A percentile compares a stretch with the other conserved stretches of the same genome.
These are phyloP conservation scores for Orchesellides sinensis DNA, from an alignment of 2,888 invertebrate species.

Conservation along the genomic window DNA sequence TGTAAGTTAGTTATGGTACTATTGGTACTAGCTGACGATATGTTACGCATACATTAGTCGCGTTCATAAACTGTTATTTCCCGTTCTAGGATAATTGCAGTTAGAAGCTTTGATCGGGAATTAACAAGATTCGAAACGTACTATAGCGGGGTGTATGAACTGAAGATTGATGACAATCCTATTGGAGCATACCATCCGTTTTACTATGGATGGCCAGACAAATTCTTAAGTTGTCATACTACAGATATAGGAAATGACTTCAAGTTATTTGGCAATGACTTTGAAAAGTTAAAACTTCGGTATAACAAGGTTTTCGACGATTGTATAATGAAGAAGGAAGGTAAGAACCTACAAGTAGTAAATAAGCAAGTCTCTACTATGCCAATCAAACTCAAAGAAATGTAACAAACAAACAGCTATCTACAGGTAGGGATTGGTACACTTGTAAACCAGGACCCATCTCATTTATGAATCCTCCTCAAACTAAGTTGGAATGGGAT, in stretches of 20 bases:
- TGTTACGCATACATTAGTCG: not conserved
- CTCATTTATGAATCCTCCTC: not conserved
- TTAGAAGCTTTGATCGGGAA: conserved; percentile 6
- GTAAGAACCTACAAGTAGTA: too few relatives aligned
- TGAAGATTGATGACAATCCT: not conserved
- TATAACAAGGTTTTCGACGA: not conserved
- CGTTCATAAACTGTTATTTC: not conserved
- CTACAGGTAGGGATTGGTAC: too few relatives aligned
- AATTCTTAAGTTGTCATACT: conserved; percentile 1
- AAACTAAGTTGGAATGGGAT: not conserved
- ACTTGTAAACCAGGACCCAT: conserved; percentile 38
- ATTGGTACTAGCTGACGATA: too few relatives aligned
- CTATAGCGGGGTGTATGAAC: conserved; percentile 2
- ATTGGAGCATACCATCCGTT: conserved; percentile 38
- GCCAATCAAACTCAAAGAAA: too few relatives aligned
- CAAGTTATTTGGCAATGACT: not conserved
- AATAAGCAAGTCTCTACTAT: too few relatives aligned
- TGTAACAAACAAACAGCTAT: too few relatives aligned
- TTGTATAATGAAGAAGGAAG: not conserved
- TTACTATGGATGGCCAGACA: conserved; percentile 13
- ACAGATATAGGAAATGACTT: not conserved
- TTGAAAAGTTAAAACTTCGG: not conserved
- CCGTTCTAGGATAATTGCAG: conserved; percentile 21
- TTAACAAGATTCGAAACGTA: conserved; percentile 25
- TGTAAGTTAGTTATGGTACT: conserved; percentile 29